A percentile compares a stretch with the other conserved stretches of the same genome.
These are phyloP conservation scores for Crocuta crocuta DNA, from an alignment of 2,113 vertebrate species.

Conservation along the genomic window DNA sequence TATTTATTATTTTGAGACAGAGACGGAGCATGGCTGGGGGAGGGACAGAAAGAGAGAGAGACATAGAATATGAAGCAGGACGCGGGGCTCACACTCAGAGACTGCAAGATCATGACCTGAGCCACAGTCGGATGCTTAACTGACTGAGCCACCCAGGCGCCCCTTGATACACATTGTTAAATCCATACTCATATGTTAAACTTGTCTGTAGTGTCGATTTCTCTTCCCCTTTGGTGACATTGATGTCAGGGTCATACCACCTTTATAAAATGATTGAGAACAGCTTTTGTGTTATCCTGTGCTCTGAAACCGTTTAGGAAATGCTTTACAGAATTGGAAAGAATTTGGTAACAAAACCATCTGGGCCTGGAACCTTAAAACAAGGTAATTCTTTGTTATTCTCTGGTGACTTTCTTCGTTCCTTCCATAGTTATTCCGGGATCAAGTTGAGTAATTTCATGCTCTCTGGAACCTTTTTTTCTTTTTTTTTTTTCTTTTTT, in stretches of 20 bases:
- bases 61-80: too few relatives aligned
- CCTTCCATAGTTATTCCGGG: background rate
- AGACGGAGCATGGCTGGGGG: too few relatives aligned
- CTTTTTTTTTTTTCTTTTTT: too few relatives aligned
- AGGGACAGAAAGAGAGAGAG: too few relatives aligned
- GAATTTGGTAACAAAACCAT: background rate
- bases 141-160: background rate
- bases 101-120: too few relatives aligned
- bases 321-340: slow-evolving; percentile 1
- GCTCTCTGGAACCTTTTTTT: background rate
- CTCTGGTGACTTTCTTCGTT: background rate
- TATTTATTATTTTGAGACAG: too few relatives aligned
- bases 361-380: background rate
- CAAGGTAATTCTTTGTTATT: background rate
- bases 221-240: background rate
- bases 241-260: background rate
- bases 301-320: background rate
- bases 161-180: background rate
- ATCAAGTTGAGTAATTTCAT: background rate
- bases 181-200: background rate
- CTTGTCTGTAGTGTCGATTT: background rate
- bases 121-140: background rate
- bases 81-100: too few relatives aligned
- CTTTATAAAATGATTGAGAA: background rate
- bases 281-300: background rate